Conservation (phyloP, 2,797 vertebrate genomes). For the Silurus aristotelis region DNA sequence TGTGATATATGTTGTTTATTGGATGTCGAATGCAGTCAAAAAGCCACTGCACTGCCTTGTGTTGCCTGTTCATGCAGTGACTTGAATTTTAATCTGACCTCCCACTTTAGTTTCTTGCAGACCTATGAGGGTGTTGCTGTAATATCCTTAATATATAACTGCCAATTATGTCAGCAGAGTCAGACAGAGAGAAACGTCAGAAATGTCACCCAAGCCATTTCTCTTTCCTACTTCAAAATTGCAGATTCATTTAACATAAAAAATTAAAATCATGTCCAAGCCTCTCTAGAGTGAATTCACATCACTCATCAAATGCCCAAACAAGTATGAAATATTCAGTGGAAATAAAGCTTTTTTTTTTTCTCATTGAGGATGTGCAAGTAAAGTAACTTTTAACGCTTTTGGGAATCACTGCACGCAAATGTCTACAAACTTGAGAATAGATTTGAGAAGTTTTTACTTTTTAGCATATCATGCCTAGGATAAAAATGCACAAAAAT, state of each 20-base stretch:
- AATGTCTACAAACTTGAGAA: not conserved
- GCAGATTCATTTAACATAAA: constrained; percentile 60
- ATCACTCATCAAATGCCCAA: constrained; percentile 59
- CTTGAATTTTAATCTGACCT: constrained; percentile 56
- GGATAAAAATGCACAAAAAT: constrained; percentile 24
- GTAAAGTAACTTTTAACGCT: not conserved
- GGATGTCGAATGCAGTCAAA: constrained; percentile 18
- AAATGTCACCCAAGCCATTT: constrained; percentile 61
- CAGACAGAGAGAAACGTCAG: constrained; percentile 64
- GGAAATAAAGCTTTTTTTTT: constrained; percentile 33
- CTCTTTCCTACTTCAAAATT: constrained; percentile 47
- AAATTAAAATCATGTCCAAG: constrained; percentile 61
- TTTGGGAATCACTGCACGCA: not conserved
- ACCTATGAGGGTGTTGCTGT: constrained; percentile 39
- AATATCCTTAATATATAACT: constrained; percentile 51
- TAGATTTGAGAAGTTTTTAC: constrained; percentile 1
- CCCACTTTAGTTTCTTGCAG: constrained; percentile 35
- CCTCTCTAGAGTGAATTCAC: constrained; percentile 44
- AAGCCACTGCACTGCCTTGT: constrained; percentile 16
- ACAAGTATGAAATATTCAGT: constrained; percentile 57
- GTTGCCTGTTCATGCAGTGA: constrained; percentile 41
- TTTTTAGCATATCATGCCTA: constrained; percentile 22
- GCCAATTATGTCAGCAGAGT: constrained; percentile 60
- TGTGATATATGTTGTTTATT: not conserved
- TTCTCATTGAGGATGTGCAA: not conserved